phyloP scores from a whole-genome alignment of 1,140 invertebrate species.

The Bombus fervidus region DNA sequence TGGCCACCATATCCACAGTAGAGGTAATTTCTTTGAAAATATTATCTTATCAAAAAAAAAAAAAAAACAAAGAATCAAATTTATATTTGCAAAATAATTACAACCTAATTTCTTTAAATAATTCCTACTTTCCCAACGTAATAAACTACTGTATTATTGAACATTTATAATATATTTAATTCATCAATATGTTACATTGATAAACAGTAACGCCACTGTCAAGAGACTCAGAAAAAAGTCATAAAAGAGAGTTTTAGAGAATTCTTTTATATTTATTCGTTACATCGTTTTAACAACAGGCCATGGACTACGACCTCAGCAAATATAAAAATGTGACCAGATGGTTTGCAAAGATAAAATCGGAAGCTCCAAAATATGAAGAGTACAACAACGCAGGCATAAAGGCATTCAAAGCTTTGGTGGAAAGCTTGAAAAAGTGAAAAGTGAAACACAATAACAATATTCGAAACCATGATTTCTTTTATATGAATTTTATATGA shows the following conservation, averaged over 20 bases:
- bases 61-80: background rate
- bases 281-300: conserved; percentile 64
- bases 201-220: too few species aligned
- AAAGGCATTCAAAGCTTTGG: conserved; percentile 75
- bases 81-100: too few species aligned
- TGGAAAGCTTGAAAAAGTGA: conserved; percentile 67
- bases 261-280: background rate
- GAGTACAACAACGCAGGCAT: conserved; percentile 85
- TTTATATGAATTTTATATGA: too few species aligned
- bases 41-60: background rate
- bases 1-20: conserved; percentile 85
- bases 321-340: conserved; percentile 86
- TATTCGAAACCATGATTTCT: too few species aligned
- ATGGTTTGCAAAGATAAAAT: conserved; percentile 87
- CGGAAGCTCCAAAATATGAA: conserved; percentile 86
- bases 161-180: too few species aligned
- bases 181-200: too few species aligned
- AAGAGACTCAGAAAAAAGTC: too few species aligned
- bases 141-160: too few species aligned
- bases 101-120: too few species aligned
- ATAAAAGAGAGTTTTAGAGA: background rate
- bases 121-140: too few species aligned
- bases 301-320: conserved; percentile 85
- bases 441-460: background rate
- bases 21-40: conserved; percentile 80